These are phyloP conservation scores for Mormyrops boulengeri DNA, from an alignment of 2,797 vertebrate species.

Conservation along the genomic window DNA sequence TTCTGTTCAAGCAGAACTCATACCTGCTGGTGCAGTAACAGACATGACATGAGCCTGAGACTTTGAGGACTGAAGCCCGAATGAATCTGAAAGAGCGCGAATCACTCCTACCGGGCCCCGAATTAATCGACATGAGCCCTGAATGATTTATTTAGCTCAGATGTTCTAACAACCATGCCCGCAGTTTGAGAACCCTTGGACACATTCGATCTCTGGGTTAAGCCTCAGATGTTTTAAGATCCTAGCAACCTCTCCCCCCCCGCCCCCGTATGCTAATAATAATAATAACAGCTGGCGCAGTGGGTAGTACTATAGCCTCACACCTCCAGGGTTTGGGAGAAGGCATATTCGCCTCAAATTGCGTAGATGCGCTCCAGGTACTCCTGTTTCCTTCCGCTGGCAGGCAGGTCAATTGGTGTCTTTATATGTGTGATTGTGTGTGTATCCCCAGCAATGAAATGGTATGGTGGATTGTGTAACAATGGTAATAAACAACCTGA, in stretches of 20 bases:
- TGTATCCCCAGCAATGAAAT: neutral
- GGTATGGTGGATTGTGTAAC: neutral
- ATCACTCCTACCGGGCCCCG: neutral
- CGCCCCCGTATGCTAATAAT: neutral
- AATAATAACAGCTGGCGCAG: neutral
- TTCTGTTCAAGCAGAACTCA: neutral
- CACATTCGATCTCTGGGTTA: neutral
- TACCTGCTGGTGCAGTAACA: neutral
- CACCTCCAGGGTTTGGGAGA: neutral
- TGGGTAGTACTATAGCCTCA: neutral
- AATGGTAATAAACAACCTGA: neutral
- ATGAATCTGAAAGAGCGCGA: neutral
- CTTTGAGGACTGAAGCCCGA: neutral
- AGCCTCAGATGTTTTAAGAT: neutral
- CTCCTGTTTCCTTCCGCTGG: neutral
- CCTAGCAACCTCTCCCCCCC: neutral
- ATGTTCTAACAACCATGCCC: neutral
- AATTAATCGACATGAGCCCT: neutral
- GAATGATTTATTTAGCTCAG: neutral
- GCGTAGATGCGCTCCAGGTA: neutral
- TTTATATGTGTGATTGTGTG: neutral
- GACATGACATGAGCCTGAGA: neutral
- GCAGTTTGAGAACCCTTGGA: neutral
- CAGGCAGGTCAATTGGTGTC: neutral
- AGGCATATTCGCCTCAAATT: neutral